phyloP scores from a whole-genome alignment of 2,888 invertebrate species.

The Acheta domesticus region DNA sequence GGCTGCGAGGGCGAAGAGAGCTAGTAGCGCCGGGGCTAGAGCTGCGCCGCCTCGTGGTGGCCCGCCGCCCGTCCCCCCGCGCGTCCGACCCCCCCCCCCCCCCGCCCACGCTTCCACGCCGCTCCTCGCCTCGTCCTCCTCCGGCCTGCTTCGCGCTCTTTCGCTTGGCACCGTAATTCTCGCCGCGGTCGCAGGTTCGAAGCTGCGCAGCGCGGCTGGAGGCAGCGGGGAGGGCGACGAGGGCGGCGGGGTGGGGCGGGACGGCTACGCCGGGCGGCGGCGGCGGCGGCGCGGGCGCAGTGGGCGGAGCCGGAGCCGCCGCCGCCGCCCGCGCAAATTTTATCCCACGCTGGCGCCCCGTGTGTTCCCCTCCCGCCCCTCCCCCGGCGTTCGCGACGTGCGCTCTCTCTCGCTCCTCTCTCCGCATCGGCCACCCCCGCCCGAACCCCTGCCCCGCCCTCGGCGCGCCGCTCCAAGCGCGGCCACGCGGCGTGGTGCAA shows the following conservation, averaged over 20 bases:
- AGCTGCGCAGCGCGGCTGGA: neutral
- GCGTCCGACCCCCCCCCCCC: neutral
- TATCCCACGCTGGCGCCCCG: neutral
- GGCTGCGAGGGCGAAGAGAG: no score
- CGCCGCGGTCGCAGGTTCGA: constrained; percentile 18
- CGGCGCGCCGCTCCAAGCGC: neutral
- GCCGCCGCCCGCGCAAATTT: neutral
- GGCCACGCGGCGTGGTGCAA: neutral
- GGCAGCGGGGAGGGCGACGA: neutral
- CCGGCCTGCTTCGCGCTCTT: constrained; percentile 19
- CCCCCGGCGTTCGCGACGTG: neutral
- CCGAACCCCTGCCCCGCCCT: neutral
- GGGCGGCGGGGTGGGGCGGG: neutral
- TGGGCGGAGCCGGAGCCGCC: neutral
- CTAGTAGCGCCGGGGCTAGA: no score
- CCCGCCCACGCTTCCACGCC: no score
- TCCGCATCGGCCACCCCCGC: neutral
- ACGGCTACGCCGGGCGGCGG: neutral
- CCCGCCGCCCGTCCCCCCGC: neutral
- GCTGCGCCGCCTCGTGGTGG: no score
- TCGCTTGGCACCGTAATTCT: constrained; percentile 19
- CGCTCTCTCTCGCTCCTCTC: neutral
- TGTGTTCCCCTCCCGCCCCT: neutral
- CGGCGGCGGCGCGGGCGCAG: neutral
- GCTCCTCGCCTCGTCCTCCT: constrained; percentile 12